These are phyloP conservation scores for Protomyctophum bolini DNA, from an alignment of 2,113 vertebrate genomes.

Conservation along the genomic window DNA sequence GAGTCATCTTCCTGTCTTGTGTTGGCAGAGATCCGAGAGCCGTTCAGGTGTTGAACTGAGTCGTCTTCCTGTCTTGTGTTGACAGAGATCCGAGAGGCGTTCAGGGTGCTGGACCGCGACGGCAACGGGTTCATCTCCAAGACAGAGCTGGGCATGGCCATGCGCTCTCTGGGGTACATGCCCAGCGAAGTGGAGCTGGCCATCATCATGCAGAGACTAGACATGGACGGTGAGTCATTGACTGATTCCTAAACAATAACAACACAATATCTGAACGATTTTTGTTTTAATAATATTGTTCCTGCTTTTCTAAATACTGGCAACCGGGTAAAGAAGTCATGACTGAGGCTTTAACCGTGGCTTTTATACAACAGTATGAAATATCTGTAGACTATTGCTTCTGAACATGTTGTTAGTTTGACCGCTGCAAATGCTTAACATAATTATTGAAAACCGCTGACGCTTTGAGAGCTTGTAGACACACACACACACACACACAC, in stretches of 20 bases:
- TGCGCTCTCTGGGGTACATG: slow-evolving; percentile 99
- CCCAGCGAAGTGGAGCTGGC: slow-evolving; percentile 98
- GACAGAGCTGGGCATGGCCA: slow-evolving; percentile 99
- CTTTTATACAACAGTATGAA: too few species aligned
- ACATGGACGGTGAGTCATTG: slow-evolving; percentile 94
- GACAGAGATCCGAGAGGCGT: slow-evolving; percentile 96
- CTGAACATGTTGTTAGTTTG: too few species aligned
- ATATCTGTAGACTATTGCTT: too few species aligned
- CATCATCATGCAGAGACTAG: slow-evolving; percentile 98
- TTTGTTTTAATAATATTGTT: too few species aligned
- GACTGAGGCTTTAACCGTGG: too few species aligned
- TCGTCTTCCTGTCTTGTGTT: slow-evolving; percentile 56
- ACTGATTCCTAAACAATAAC: too few species aligned
- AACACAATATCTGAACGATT: too few species aligned
- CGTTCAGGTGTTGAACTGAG: slow-evolving; percentile 79
- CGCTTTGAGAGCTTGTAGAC: background rate
- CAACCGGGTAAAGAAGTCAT: too few species aligned
- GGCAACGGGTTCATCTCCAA: slow-evolving; percentile 99
- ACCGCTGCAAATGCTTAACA: too few species aligned
- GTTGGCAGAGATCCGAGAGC: slow-evolving; percentile 93
- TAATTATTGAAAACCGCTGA: too few species aligned
- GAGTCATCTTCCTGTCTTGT: slow-evolving; percentile 55
- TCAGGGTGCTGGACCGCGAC: slow-evolving; percentile 94
- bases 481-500: background rate
- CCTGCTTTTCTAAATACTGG: too few species aligned